Evolutionary conservation across 2,113 vertebrate genomes (phyloP).

Genomic region (Pluvianellus socialis): DNA sequence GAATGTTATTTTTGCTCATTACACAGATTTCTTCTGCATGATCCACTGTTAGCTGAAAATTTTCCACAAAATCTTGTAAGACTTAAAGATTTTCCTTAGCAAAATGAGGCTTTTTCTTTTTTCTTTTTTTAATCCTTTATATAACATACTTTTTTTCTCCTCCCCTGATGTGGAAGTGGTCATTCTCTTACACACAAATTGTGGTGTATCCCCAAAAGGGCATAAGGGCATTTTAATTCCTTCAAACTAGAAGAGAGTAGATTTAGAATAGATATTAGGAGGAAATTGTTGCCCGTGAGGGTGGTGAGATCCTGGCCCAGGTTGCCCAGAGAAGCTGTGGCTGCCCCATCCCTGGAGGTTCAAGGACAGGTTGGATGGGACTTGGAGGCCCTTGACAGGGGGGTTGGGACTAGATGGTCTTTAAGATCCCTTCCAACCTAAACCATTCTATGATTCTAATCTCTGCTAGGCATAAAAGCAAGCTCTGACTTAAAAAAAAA

Average conservation of each 20-base stretch:
- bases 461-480: neutral
- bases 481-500: neutral
- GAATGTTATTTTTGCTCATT: neutral
- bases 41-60: neutral
- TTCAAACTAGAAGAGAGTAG: no score
- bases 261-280: no score
- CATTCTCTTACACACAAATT: neutral
- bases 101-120: neutral
- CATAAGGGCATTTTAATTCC: neutral
- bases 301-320: no score
- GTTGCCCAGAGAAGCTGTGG: no score
- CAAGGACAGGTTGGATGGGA: no score
- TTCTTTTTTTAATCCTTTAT: neutral
- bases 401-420: no score
- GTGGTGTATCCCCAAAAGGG: neutral
- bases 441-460: neutral
- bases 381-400: no score
- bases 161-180: neutral
- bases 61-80: neutral
- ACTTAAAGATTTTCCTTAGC: neutral
- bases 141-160: no score
- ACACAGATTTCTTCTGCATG: neutral
- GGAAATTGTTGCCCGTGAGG: no score
- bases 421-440: no score
- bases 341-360: no score